Conservation (phyloP, 2,888 invertebrate species). For the Pollenia amentaria region DNA sequence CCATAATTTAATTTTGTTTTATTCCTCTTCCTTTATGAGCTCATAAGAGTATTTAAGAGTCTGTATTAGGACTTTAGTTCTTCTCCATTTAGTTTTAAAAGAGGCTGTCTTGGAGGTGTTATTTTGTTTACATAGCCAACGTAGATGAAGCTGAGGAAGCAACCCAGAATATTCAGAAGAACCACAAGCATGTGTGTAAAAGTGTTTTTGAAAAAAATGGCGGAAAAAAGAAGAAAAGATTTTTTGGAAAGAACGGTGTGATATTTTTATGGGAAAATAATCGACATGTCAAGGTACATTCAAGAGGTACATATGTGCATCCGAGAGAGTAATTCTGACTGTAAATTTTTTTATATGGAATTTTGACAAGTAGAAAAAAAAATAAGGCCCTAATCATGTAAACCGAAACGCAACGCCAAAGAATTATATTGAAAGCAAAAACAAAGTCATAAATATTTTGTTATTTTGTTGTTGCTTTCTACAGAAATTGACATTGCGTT, state of each 20-base stretch:
- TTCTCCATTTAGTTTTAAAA: constrained; percentile 53
- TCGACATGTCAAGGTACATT: neutral
- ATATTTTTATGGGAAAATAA: constrained; percentile 48
- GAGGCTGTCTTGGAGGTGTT: constrained; percentile 71
- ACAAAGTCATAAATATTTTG: too few relatives aligned
- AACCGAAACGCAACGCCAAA: too few relatives aligned
- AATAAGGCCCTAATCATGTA: too few relatives aligned
- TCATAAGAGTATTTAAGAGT: constrained; percentile 7
- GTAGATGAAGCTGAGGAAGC: constrained; percentile 25
- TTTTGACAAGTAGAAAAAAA: too few relatives aligned
- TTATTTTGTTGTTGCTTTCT: too few relatives aligned
- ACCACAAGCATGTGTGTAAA: constrained; percentile 37
- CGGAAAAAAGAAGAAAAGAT: neutral
- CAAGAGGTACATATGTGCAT: too few relatives aligned
- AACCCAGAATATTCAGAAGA: constrained; percentile 6
- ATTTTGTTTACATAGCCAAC: constrained; percentile 68
- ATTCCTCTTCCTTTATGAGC: neutral
- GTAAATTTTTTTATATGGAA: too few relatives aligned
- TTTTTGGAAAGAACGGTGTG: constrained; percentile 1
- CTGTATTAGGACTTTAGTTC: constrained; percentile 16
- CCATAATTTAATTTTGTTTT: constrained; percentile 71
- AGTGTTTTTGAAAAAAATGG: neutral
- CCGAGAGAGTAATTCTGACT: too few relatives aligned
- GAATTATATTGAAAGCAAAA: too few relatives aligned
- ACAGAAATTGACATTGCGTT: too few relatives aligned